A percentile compares a stretch with the other conserved stretches of the same genome.
Evolutionary conservation across 2,888 invertebrate species (phyloP).

Genomic region (Heliconius cydno): DNA sequence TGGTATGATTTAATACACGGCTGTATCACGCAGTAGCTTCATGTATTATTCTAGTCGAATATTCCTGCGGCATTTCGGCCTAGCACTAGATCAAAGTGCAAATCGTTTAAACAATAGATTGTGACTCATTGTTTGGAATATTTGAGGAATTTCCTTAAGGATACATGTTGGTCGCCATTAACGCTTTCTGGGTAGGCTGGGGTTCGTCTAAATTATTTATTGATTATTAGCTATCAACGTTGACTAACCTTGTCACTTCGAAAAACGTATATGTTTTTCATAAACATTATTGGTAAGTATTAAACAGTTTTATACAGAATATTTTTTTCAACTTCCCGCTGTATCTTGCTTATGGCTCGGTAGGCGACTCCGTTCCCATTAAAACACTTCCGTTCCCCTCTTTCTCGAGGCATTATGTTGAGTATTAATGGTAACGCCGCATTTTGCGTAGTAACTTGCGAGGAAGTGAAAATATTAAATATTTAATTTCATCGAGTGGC

Average conservation of each 20-base stretch:
- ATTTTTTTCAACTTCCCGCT: too few species aligned
- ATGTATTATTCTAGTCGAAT: conserved; percentile 38
- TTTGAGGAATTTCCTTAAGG: conserved; percentile 35
- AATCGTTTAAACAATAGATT: conserved; percentile 28
- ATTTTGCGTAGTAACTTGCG: too few species aligned
- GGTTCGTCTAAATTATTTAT: background rate
- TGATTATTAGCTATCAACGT: background rate
- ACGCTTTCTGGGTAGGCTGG: background rate
- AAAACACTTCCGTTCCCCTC: too few species aligned
- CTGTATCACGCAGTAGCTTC: conserved; percentile 18
- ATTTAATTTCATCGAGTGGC: too few species aligned
- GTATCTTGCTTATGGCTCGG: too few species aligned
- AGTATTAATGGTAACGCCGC: too few species aligned
- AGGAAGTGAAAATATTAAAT: too few species aligned
- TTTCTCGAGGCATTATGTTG: too few species aligned
- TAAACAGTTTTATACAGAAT: too few species aligned
- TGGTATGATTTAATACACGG: conserved; percentile 32
- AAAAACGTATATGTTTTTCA: too few species aligned
- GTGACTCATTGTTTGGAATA: conserved; percentile 30
- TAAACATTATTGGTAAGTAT: too few species aligned
- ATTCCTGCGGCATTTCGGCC: conserved; percentile 34
- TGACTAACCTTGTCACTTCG: background rate
- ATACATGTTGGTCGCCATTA: background rate
- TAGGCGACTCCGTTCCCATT: too few species aligned
- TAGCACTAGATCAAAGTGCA: conserved; percentile 21